A percentile compares a stretch with the other conserved stretches of the same genome.
These are phyloP conservation scores for Ditylenchus weischeri DNA, from an alignment of 2,888 invertebrate species.

Conservation along the genomic window DNA sequence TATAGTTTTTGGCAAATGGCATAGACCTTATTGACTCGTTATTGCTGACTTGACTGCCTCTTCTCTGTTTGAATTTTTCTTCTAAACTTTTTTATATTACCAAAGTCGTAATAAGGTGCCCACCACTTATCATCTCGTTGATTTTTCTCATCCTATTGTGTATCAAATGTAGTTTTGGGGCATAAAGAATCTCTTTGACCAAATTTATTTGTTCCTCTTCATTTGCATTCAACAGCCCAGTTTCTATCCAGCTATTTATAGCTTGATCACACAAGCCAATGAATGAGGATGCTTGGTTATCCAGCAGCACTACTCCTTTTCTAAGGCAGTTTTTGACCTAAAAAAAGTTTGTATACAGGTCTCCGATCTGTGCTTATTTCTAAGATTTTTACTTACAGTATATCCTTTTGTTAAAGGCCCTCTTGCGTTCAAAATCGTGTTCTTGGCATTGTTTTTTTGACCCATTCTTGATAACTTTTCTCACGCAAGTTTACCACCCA, in stretches of 20 bases:
- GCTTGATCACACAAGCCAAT: conserved; percentile 29
- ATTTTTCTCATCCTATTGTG: conserved; percentile 36
- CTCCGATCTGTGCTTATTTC: no score
- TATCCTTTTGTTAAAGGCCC: no score
- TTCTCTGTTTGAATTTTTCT: conserved; percentile 19
- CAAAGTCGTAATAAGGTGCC: no score
- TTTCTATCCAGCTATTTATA: conserved; percentile 30
- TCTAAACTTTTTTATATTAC: conserved; percentile 5
- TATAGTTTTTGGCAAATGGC: neutral
- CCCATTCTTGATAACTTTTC: no score
- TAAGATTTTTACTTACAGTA: no score
- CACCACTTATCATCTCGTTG: conserved; percentile 25
- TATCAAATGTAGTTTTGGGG: conserved; percentile 40
- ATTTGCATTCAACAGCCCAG: conserved; percentile 25
- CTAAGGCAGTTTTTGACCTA: conserved; percentile 39
- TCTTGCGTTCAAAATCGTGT: no score
- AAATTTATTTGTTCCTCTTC: conserved; percentile 31
- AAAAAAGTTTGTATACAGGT: no score
- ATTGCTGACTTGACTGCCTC: conserved; percentile 20
- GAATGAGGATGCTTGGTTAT: conserved; percentile 30
- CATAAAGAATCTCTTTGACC: conserved; percentile 39
- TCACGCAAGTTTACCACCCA: no score
- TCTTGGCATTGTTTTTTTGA: no score
- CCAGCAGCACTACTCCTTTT: conserved; percentile 40
- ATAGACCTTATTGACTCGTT: conserved; percentile 12